A percentile compares a stretch with the other conserved stretches of the same genome.
Conservation (phyloP, 1,140 invertebrate genomes). For the Macrocentrus cingulum region DNA sequence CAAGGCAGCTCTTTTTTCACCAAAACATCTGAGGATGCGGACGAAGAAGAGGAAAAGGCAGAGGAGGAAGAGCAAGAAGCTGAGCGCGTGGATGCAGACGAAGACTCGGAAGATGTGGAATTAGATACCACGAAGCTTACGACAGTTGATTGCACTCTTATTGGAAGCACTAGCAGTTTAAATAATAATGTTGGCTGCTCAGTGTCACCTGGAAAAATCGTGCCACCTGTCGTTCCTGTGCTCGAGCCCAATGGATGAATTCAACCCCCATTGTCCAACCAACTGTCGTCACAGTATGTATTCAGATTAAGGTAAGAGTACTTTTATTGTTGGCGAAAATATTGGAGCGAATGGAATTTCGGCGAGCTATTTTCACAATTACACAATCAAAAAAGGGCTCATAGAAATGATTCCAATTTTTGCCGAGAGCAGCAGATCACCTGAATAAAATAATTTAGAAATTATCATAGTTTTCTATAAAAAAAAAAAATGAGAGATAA, state of each 20-base stretch:
- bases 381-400: conserved; percentile 12
- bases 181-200: conserved; percentile 50
- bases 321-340: background rate
- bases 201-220: conserved; percentile 37
- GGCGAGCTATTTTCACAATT: background rate
- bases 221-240: conserved; percentile 41
- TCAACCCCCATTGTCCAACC: background rate
- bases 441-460: conserved; percentile 10
- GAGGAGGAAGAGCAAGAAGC: background rate
- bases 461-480: conserved; percentile 25
- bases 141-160: conserved; percentile 47
- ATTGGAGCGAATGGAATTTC: too few species aligned
- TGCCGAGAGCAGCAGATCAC: conserved; percentile 6
- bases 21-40: conserved; percentile 22
- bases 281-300: background rate
- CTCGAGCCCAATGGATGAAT: conserved; percentile 54
- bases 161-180: conserved; percentile 45
- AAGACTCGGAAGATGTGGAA: conserved; percentile 23
- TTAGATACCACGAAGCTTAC: conserved; percentile 49
- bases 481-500: conserved; percentile 11
- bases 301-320: background rate
- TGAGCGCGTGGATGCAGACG: background rate
- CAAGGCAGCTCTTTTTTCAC: conserved; percentile 31
- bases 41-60: background rate
- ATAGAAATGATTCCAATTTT: background rate